Base-by-base conservation (phyloP, 1,140 invertebrate genomes). In the Megalonaias nervosa region DNA sequence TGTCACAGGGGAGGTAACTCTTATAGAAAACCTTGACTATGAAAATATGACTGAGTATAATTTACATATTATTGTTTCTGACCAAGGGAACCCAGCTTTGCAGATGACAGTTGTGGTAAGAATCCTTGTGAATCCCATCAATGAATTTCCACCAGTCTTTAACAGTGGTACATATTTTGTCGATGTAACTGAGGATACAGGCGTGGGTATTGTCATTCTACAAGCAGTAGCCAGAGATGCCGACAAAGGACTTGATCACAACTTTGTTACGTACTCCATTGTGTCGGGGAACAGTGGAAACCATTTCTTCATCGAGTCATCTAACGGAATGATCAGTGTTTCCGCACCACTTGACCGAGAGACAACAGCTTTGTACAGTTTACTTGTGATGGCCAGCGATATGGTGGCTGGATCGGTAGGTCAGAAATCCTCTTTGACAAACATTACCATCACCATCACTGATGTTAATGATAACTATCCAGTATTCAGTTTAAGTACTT, bases 391-490 rank as follows among this genome's bases (percentile, higher is more conserved):
- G n/a, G 82, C 80, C 9, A 66, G 62, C 12, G 82, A 84, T 56
- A 81, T 82, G 60, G 56, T 74, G 21, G 65, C 74, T 6, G 82
- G 82, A 15, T 73, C 78, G 58, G 80, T 66, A 5, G 59, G 65
- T 31, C 65, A 67, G 15, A 74, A 58, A n/a, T 67, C 73, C 15
- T 75, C 67, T 11, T 64, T 66, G n/a, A 69, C 65, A 17, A 74
- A 67, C 16, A 76, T 84, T 38, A 67, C 26, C 14, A 95, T 98
- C 59, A 94, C 95, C 85, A 94, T 99, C 23, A 92, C 94, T 26
- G 97, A 99, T 89, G 94, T 95, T 0, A 99, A 99, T 89, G 97
- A 99, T 89, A 97, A 98, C 90, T 90, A 94, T 1, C 98, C 98
- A 0, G 90, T 94, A 12, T 97, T 97, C 57, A 59, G 55, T 9